Conservation (phyloP, 2,113 vertebrate genomes). For the Ursus arctos region DNA sequence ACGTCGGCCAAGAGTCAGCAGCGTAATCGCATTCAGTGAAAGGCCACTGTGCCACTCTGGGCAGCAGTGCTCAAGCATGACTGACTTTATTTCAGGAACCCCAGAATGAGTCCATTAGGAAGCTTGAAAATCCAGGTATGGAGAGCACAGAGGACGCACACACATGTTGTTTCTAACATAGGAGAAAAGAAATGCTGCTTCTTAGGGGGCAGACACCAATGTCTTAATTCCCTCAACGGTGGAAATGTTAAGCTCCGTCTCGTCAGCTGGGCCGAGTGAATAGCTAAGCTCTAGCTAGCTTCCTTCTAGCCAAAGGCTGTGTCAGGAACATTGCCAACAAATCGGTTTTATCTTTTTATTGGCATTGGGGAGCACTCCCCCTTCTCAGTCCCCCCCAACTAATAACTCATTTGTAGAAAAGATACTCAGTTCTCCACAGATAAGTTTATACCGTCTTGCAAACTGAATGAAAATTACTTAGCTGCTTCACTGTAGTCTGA, state of each 20-base stretch:
- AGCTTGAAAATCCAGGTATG: background rate
- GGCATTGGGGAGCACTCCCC: background rate
- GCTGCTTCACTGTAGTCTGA: background rate
- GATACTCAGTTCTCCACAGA: background rate
- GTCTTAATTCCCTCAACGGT: background rate
- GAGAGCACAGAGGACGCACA: background rate
- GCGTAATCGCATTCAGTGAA: background rate
- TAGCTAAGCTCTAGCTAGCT: background rate
- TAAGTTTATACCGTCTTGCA: background rate
- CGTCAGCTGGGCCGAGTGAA: background rate
- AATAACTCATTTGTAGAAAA: background rate
- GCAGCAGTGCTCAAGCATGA: background rate
- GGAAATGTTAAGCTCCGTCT: background rate
- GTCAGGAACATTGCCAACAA: background rate
- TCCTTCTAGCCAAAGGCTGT: background rate
- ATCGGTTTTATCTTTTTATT: background rate
- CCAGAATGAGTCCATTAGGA: background rate
- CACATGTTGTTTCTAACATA: background rate
- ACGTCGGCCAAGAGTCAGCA: background rate
- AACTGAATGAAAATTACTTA: background rate
- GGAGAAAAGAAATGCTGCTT: background rate
- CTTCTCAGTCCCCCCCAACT: background rate
- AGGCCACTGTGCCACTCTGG: background rate
- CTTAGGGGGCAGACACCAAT: background rate
- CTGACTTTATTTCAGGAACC: background rate